phyloP scores from a whole-genome alignment of 2,888 invertebrate genomes.

The Heliothis peltigera region DNA sequence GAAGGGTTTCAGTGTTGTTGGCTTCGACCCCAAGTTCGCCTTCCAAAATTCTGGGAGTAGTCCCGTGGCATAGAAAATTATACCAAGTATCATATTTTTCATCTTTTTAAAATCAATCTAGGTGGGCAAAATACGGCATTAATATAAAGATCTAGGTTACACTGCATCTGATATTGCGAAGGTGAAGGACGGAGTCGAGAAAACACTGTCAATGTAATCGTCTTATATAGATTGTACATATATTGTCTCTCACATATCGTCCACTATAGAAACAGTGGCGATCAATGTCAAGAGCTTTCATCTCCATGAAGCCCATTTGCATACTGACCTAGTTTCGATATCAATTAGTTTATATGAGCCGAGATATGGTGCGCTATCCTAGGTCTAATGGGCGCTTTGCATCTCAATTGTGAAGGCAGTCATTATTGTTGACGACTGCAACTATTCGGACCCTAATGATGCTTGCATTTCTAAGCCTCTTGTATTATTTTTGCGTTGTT shows the following conservation, averaged over 20 bases:
- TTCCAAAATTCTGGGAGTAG: too few relatives aligned
- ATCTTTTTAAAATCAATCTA: too few relatives aligned
- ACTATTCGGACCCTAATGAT: conserved; percentile 34
- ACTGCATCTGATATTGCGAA: too few relatives aligned
- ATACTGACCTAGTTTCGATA: conserved; percentile 50
- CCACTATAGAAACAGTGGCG: conserved; percentile 7
- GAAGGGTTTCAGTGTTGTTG: too few relatives aligned
- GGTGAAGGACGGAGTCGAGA: not conserved
- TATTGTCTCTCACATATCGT: not conserved
- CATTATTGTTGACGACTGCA: conserved; percentile 39
- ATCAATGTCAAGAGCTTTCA: conserved; percentile 27
- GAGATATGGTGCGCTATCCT: conserved; percentile 24
- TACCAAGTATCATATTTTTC: too few relatives aligned
- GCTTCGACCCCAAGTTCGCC: too few relatives aligned
- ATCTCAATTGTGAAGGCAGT: conserved; percentile 29
- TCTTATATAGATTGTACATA: not conserved
- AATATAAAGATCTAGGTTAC: too few relatives aligned
- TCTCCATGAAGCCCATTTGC: conserved; percentile 37
- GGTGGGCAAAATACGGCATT: too few relatives aligned
- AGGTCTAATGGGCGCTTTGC: conserved; percentile 33
- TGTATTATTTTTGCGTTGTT: not conserved
- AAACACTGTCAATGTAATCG: not conserved
- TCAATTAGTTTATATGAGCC: conserved; percentile 39
- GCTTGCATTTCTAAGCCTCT: conserved; percentile 21
- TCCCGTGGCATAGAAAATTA: too few relatives aligned